Evolutionary conservation across 2,113 vertebrate genomes (phyloP), one percentile per base, ranked within the genome.

Genomic region (Cariama cristata): DNA sequence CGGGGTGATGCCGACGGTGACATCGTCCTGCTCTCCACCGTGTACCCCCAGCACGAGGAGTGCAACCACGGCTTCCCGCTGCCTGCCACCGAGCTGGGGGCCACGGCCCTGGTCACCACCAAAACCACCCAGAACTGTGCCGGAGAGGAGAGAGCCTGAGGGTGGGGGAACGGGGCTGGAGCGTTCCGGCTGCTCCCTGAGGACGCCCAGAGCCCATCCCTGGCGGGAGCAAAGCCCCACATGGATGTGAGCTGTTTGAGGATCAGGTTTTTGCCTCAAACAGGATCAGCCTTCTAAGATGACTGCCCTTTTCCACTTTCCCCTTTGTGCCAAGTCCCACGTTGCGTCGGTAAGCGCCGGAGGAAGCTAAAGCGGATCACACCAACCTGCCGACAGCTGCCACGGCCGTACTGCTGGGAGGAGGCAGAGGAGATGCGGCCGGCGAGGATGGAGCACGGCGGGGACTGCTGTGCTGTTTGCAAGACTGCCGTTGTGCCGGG

Each of bases 21-120:
- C 20, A 59, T 89, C 6, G 4, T 90, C 63, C 91, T 93, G 35
- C 71, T 83, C 8, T 79, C 95, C 1, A 0, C 87, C 1, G 4
- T 83, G 44, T 95, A 79, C 49, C 24, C 88, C 23, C 50, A 1
- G n/a, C 82, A 90, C 1, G 83, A 97, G 73, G 88, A 97, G 74
- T 27, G 52, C 83, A 86, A 95, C 74, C 98, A 98, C 9, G n/a
- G 95, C 47, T 87, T 98, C 80, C 98, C 98, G 0, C 95, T 98
- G 93, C 98, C 98, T 0, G 98, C 98, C 94, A 98, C 98, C 1
- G 98, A 98, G 88, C 97, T 98, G 84, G 98, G 98, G 5, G 97
- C 98, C 68, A 97, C 98, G 0, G 97, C 96, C 8, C 94, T 98
- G 86, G 98, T 98, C 93, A 98, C 98, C 94, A 98, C 98, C 63